phyloP scores from a whole-genome alignment of 2,113 vertebrate genomes.

The Aptenodytes patagonicus region DNA sequence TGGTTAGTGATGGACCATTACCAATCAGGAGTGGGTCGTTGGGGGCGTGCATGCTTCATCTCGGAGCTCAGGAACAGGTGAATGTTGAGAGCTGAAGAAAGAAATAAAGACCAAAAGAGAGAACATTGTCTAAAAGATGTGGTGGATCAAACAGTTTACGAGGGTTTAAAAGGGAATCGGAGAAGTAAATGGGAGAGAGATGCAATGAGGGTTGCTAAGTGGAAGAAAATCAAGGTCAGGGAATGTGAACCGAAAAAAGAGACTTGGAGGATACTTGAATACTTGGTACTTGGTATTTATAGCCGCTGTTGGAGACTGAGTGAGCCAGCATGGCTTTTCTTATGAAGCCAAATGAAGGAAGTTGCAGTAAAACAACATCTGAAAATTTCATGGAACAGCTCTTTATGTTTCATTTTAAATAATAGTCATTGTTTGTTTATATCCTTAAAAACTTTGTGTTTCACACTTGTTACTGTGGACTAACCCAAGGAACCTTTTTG shows the following conservation, averaged over 20 bases:
- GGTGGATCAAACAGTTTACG: not conserved
- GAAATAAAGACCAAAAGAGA: not conserved
- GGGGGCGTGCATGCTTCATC: not conserved
- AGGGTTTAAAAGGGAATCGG: not conserved
- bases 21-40: not conserved
- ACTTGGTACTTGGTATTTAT: not conserved
- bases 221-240: not conserved
- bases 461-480: not conserved
- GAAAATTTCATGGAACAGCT: not conserved
- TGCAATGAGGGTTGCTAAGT: not conserved
- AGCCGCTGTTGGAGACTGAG: not conserved
- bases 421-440: not conserved
- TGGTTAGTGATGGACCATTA: not conserved
- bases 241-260: not conserved
- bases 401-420: not conserved
- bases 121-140: not conserved
- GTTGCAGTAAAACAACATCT: not conserved
- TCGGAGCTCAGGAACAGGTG: not conserved
- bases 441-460: not conserved
- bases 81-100: not conserved
- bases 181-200: not conserved
- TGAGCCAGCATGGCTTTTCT: not conserved
- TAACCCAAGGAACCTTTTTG: not conserved
- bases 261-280: not conserved
- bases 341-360: not conserved